Evolutionary conservation across 2,888 invertebrate species (phyloP).

Genomic region (Tipula unca): DNA sequence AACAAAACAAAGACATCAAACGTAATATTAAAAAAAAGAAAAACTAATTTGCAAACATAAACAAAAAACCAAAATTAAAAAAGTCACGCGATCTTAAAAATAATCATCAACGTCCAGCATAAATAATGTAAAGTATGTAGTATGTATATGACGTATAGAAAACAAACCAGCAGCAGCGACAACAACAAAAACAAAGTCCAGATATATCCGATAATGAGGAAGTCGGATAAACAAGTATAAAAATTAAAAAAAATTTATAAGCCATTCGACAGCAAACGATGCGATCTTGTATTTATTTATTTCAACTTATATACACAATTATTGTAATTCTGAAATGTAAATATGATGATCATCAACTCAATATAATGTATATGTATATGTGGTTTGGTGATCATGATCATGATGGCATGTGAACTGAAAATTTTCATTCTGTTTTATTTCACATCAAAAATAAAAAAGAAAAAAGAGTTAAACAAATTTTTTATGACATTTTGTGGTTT

Average conservation of each 20-base stretch:
- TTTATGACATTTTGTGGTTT: not conserved
- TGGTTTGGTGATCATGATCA: not conserved
- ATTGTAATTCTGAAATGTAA: not conserved
- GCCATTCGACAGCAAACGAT: not conserved
- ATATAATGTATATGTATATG: not conserved
- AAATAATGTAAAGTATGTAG: not conserved
- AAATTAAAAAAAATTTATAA: not conserved
- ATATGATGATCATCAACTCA: not conserved
- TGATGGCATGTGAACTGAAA: not conserved
- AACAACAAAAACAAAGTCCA: not conserved
- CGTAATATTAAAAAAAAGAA: too few species aligned
- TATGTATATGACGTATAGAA: too few species aligned
- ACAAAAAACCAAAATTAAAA: not conserved
- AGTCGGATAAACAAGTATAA: not conserved
- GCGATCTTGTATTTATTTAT: not conserved
- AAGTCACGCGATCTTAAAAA: not conserved
- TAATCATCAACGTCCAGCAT: not conserved
- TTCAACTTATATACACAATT: not conserved
- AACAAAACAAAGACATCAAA: too few species aligned
- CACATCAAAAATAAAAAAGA: too few species aligned
- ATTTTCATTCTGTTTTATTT: not conserved
- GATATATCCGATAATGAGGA: slow-evolving; percentile 2
- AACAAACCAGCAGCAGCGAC: not conserved
- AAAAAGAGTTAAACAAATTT: not conserved
- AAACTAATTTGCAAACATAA: not conserved